These are phyloP conservation scores for Sphaeramia orbicularis DNA, from an alignment of 2,797 vertebrate genomes.

Conservation along the genomic window DNA sequence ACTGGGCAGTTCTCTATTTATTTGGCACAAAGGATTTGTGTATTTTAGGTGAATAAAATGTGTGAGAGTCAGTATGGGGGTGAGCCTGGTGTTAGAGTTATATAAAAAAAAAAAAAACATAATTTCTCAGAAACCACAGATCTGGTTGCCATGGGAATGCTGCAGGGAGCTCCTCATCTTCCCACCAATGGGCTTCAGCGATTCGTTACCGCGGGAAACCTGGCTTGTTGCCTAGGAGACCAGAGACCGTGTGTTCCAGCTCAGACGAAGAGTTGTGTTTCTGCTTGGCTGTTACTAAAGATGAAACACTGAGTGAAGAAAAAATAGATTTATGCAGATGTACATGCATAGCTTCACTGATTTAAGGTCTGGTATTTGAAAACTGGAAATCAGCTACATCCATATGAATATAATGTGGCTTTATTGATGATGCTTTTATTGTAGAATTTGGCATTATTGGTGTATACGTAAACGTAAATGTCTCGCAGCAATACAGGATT, in stretches of 20 bases:
- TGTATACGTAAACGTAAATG: not conserved
- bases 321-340: conserved; percentile 11
- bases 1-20: conserved; percentile 20
- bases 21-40: not conserved
- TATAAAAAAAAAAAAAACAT: conserved; percentile 52
- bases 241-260: conserved; percentile 61
- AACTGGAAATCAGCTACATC: conserved; percentile 18
- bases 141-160: conserved; percentile 80
- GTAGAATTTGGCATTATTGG: conserved; percentile 8
- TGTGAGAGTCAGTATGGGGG: conserved; percentile 27
- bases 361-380: conserved; percentile 10
- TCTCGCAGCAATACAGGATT: no score
- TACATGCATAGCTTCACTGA: conserved; percentile 2
- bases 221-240: conserved; percentile 81
- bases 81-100: conserved; percentile 54
- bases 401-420: conserved; percentile 3
- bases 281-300: conserved; percentile 34
- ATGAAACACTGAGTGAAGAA: conserved; percentile 36
- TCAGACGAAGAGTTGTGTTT: conserved; percentile 45
- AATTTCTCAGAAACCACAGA: conserved; percentile 70
- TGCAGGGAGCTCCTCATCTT: conserved; percentile 75
- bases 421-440: conserved; percentile 26
- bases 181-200: conserved; percentile 67
- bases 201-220: conserved; percentile 75
- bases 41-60: not conserved